Evolutionary conservation across 2,113 vertebrate genomes (phyloP), one percentile per base, ranked within the genome.

Genomic region (Ceyx margarethae): DNA sequence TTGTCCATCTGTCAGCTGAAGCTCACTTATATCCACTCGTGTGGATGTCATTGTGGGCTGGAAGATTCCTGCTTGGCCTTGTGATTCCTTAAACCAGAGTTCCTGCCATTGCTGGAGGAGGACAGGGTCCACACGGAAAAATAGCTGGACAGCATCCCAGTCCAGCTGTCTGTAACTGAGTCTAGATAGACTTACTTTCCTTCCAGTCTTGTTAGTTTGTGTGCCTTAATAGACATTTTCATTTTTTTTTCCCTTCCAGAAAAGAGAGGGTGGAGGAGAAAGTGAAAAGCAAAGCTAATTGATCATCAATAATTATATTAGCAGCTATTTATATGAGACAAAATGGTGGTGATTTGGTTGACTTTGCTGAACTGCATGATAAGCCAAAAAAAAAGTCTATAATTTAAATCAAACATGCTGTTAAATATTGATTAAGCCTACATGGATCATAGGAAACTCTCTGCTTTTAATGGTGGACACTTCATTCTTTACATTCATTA

Each of bases 61-160:
- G 77, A 75, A 71, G 88, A 31, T 43, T 62, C 73, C 76, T 84
- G 42, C 46, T 62, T 62, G 73, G 23, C 56, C 20, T 5, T 1
- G 1, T 31, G n/a, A 11, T 64, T 81, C 80, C 73, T 51, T 76
- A 26, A 81, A 37, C 26, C 43, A 62, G 9, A 64, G 26, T 5
- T 81, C 13, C 13, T 87, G 50, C 71, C 17, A 2, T 25, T 76
- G 86, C 64, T 33, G 2, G 22, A 16, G 50, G 21, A 50, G 28
- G 33, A 76, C 33, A 65, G n/a, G 17, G 23, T 6, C 33, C 64
- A 8, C 1, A 2, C 0, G 2, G 19, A 25, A 26, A 45, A 25
- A 62, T 31, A 57, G 60, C 23, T 1, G 1, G 10, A 68, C 46
- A 76, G 26, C 31, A 28, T 81, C 62, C 40, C 13, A 56, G 81